Base-by-base conservation (phyloP, 2,888 invertebrate genomes). In the Dinocampus coccinellae region DNA sequence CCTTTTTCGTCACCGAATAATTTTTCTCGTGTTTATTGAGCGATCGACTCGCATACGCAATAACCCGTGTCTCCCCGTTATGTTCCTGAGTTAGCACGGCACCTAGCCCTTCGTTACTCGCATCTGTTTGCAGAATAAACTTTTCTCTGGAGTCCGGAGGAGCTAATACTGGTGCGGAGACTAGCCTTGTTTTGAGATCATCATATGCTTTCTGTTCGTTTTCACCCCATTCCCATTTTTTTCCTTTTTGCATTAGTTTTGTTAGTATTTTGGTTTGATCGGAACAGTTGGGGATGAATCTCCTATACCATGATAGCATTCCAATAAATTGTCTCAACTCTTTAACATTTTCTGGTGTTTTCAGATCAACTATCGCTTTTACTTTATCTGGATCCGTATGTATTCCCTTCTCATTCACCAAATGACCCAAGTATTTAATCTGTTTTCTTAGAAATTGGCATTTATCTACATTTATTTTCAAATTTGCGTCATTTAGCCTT, bases 391-490 rank as follows among this genome's bases (percentile, higher is more conserved):
- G 66, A 55, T 72, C 71, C 2, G 60, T 73, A 4, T 64, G 42
- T 16, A 82, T 75, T 0, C 80, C 79, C 0, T 79, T 33, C 2
- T 62, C 36, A 55, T 74, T 72, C 1, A 84, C 73, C 0, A 79
- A 42, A 55, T 81, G 79, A 0, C 84, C 82, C 0, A 83, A 69
- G 39, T 77, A 80, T n/a, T 69, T 63, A 0, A 83, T 39, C 26
- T 75, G 65, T 7, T 16, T 47, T 16, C 68, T 67, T 3, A 69
- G 75, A 63, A 83, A 79, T 7, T 74, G 36, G 33, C 79, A 78
- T 72, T 83, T 81, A 0, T 72, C 65, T 0, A 61, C 24, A 10
- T 81, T 79, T 1, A 84, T 61, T 22, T 69, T 75, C 4, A 82
- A 34, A 2, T 75, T 73, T 0, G 77, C 78, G 0, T 68, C 58